Evolutionary conservation across 2,797 vertebrate genomes (phyloP), one percentile per base, ranked within the genome.

Genomic region (Carcharodon carcharias): DNA sequence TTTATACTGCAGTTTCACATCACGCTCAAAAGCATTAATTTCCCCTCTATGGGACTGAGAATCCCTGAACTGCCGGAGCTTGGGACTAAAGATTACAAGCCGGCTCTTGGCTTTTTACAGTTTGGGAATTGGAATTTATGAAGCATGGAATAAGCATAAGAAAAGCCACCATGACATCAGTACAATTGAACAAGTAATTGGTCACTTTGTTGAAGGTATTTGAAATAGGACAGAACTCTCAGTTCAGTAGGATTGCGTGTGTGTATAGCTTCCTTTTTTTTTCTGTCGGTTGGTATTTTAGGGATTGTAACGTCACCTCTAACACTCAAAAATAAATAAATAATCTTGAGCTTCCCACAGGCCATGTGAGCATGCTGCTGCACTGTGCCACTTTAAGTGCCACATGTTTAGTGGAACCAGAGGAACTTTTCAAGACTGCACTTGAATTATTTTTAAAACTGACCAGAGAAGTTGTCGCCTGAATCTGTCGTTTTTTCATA

Each of bases 371-470:
- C 21, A 8, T 26, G 61, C 91, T 93, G 91, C 63, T 93, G 91
- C 89, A 92, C 58, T 63, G 35, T 35, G 56, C 35, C 89, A 92
- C 61, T 93, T 93, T 93, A 93, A 26, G 61, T 65, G 91, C n/a
- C n/a, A 4, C 91, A 23, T 93, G 35, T 63, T 93, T 65, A 91
- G 88, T 91, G 56, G 28, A 35, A 35, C 31, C 88, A 61, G 58
- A n/a, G 91, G 58, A 67, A 93, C 67, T 61, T 93, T 93, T 61
- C 21, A 21, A 93, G 26, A 93, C 61, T 67, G 21, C 91, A 45
- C 63, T 93, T 65, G 91, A 85, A 50, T 85, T 45, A 23, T 85
- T 82, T 85, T 85, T 26, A 45, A n/a, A 12, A 40, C n/a, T 85
- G 45, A 85, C 82, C 6, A 4, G n/a, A 82, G 77, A 82, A 40